A percentile compares a stretch with the other conserved stretches of the same genome.
phyloP scores from a whole-genome alignment of 1,140 invertebrate species.

The Drosophila ficusphila region DNA sequence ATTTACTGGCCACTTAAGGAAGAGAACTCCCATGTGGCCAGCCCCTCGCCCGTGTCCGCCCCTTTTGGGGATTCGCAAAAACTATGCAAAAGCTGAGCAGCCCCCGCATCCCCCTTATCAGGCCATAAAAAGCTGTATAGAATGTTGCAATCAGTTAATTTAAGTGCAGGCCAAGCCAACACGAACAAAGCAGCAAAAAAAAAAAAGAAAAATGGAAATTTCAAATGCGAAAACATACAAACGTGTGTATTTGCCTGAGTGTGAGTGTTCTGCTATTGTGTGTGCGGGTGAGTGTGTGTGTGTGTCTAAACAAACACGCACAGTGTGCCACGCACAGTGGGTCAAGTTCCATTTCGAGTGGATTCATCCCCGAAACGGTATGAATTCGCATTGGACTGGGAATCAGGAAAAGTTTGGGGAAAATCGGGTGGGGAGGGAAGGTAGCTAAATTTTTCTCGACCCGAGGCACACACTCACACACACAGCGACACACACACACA shows the following conservation, averaged over 20 bases:
- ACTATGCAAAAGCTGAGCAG: slow-evolving; percentile 54
- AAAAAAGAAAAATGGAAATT: slow-evolving; percentile 72
- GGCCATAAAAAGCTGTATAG: slow-evolving; percentile 77
- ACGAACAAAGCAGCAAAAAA: slow-evolving; percentile 35
- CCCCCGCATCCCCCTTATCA: slow-evolving; percentile 5
- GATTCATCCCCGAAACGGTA: slow-evolving; percentile 32
- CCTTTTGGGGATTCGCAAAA: slow-evolving; percentile 19
- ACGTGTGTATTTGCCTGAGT: slow-evolving; percentile 8
- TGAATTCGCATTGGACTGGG: slow-evolving; percentile 15
- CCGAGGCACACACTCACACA: slow-evolving; percentile 56
- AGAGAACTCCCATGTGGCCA: slow-evolving; percentile 63
- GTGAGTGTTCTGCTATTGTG: not conserved
- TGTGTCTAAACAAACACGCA: slow-evolving; percentile 76
- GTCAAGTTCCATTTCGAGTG: slow-evolving; percentile 43
- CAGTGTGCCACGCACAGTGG: slow-evolving; percentile 46
- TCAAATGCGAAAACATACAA: slow-evolving; percentile 71
- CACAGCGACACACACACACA: slow-evolving; percentile 14
- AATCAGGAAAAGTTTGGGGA: slow-evolving; percentile 1
- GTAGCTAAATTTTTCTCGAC: slow-evolving; percentile 45
- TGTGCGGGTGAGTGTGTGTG: not conserved
- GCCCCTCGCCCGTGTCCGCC: not conserved
- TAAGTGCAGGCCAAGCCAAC: slow-evolving; percentile 71
- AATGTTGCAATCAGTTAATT: slow-evolving; percentile 83
- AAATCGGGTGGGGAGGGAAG: not conserved
- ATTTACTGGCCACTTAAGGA: slow-evolving; percentile 74